Percentiles rank a stretch among this genome's conserved stretches.
Evolutionary conservation across 2,113 vertebrate genomes (phyloP).

Genomic region (Apistogramma diplotaenia): DNA sequence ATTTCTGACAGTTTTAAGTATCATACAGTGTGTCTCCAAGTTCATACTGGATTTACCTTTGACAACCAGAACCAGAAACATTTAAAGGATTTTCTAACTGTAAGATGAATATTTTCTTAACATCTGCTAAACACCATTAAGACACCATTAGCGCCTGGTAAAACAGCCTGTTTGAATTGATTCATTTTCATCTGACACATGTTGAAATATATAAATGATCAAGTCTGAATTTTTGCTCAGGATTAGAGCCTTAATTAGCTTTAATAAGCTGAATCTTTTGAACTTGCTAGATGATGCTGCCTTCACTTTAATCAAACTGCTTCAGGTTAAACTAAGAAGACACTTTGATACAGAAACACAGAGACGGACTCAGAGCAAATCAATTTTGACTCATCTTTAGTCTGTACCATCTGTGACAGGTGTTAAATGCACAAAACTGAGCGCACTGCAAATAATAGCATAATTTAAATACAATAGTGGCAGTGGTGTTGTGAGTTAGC

Average conservation of each 20-base stretch:
- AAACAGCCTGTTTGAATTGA: not conserved
- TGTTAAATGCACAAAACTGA: not conserved
- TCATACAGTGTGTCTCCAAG: not conserved
- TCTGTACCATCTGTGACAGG: not conserved
- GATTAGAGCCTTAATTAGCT: not conserved
- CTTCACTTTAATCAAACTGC: slow-evolving; percentile 13
- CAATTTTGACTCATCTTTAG: slow-evolving; percentile 3
- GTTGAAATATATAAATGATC: not conserved
- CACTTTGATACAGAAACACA: slow-evolving; percentile 21
- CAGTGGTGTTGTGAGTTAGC: not conserved
- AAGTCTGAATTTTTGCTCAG: not conserved
- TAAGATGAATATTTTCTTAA: not conserved
- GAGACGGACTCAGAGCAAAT: slow-evolving; percentile 10
- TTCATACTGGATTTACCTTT: not conserved
- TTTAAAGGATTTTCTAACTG: not conserved
- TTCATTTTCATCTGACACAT: not conserved
- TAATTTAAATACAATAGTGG: not conserved
- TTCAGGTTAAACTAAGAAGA: slow-evolving; percentile 31
- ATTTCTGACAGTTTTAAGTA: not conserved
- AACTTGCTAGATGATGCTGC: not conserved
- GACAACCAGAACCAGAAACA: not conserved
- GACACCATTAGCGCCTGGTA: not conserved
- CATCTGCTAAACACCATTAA: not conserved
- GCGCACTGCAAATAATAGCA: not conserved
- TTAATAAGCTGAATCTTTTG: slow-evolving; percentile 1